These are phyloP conservation scores for Hemiprocne comata DNA, from an alignment of 2,113 vertebrate genomes.

Conservation along the genomic window DNA sequence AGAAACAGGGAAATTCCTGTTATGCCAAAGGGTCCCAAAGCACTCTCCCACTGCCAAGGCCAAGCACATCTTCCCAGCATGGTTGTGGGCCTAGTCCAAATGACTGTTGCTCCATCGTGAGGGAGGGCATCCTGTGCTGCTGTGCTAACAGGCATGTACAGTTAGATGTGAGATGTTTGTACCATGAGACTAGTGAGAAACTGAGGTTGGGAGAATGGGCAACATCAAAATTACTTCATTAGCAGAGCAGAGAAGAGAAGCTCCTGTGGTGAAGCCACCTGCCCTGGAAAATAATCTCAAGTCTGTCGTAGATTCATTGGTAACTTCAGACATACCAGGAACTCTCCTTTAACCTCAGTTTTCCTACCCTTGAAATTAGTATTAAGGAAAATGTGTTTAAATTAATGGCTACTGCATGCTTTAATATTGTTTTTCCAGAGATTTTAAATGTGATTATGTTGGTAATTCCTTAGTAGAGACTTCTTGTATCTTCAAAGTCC, in stretches of 20 bases:
- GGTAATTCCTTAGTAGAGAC: background rate
- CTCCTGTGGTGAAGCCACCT: background rate
- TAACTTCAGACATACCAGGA: background rate
- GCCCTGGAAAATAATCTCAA: background rate
- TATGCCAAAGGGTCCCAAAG: background rate
- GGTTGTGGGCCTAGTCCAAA: background rate
- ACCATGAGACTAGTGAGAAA: slow-evolving; percentile 28
- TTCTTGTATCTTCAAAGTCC: background rate
- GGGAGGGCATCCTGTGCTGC: background rate
- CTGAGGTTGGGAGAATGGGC: background rate
- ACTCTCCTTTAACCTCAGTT: background rate
- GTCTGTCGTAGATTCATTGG: background rate
- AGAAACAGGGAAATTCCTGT: background rate
- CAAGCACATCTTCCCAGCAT: background rate
- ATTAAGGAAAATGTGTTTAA: background rate
- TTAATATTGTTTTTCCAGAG: background rate
- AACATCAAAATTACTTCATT: slow-evolving; percentile 50
- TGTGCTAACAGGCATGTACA: slow-evolving; percentile 33
- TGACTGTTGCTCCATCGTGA: background rate
- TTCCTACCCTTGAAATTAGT: background rate
- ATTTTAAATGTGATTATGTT: background rate
- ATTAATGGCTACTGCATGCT: background rate
- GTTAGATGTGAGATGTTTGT: background rate
- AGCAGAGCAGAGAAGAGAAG: background rate
- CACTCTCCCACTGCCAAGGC: background rate